A percentile compares a stretch with the other conserved stretches of the same genome.
Conservation (phyloP, 2,888 invertebrate species). For the Leuctra nigra region DNA sequence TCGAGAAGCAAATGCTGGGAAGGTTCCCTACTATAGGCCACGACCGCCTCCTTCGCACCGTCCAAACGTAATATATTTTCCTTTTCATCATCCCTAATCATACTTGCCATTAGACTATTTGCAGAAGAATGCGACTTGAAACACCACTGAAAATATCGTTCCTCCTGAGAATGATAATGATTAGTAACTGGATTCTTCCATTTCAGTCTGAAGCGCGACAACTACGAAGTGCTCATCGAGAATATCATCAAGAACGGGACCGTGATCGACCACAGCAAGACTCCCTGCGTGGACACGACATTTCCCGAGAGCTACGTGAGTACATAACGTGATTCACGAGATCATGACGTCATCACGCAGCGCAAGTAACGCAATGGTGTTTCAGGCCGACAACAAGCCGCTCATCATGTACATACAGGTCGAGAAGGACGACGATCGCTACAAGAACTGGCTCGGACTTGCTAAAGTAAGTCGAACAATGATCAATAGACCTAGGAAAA, state of each 20-base stretch:
- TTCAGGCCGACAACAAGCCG: neutral
- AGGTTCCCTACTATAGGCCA: too few species aligned
- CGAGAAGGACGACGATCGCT: neutral
- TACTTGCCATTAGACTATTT: too few species aligned
- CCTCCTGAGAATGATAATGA: too few species aligned
- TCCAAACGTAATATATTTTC: too few species aligned
- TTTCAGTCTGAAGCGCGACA: slow-evolving; percentile 43
- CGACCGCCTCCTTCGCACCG: too few species aligned
- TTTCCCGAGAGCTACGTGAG: slow-evolving; percentile 40
- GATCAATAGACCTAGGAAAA: neutral
- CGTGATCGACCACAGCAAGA: slow-evolving; percentile 44
- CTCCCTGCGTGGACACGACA: slow-evolving; percentile 46
- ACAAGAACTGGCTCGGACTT: neutral
- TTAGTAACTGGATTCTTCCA: neutral
- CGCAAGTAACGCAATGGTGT: too few species aligned
- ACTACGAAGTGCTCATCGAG: slow-evolving; percentile 45
- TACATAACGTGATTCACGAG: neutral
- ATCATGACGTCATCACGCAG: neutral
- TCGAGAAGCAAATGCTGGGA: too few species aligned
- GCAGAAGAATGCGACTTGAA: too few species aligned
- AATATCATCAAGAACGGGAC: slow-evolving; percentile 41
- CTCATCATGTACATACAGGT: neutral
- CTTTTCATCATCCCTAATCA: too few species aligned
- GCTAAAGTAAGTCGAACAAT: neutral
- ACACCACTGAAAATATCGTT: too few species aligned